Conservation (phyloP, 1,140 invertebrate species). For the Dufourea novaeangliae region DNA sequence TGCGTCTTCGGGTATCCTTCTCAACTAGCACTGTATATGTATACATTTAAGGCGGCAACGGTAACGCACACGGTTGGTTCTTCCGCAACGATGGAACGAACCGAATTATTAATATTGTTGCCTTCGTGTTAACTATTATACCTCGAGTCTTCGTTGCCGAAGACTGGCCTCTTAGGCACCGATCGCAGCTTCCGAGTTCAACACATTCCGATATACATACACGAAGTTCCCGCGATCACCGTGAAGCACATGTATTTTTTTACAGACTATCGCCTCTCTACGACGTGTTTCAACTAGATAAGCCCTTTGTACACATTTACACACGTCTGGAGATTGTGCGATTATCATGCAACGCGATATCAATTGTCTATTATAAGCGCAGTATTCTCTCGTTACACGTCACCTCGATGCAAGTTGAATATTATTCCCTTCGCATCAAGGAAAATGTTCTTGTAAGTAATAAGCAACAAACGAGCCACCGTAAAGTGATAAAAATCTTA, state of each 20-base stretch:
- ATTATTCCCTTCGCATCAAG: neutral
- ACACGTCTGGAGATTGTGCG: neutral
- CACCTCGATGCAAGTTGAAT: no score
- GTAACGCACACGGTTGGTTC: constrained; percentile 5
- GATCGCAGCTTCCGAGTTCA: neutral
- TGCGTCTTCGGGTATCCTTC: neutral
- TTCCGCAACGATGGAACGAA: neutral
- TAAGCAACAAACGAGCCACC: no score
- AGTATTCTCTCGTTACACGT: neutral
- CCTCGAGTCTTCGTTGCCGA: neutral
- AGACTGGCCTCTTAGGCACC: neutral
- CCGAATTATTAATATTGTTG: neutral
- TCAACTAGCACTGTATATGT: neutral
- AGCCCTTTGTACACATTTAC: neutral
- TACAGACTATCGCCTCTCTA: neutral
- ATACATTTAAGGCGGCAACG: neutral
- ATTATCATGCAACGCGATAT: neutral
- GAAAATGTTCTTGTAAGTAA: neutral
- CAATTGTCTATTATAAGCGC: neutral
- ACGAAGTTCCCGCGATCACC: neutral
- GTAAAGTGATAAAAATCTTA: no score
- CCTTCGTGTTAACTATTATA: neutral
- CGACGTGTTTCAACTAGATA: neutral
- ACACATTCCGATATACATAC: constrained; percentile 20
- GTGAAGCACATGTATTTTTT: neutral